phyloP scores from a whole-genome alignment of 2,888 invertebrate genomes.

The Myopa testacea region DNA sequence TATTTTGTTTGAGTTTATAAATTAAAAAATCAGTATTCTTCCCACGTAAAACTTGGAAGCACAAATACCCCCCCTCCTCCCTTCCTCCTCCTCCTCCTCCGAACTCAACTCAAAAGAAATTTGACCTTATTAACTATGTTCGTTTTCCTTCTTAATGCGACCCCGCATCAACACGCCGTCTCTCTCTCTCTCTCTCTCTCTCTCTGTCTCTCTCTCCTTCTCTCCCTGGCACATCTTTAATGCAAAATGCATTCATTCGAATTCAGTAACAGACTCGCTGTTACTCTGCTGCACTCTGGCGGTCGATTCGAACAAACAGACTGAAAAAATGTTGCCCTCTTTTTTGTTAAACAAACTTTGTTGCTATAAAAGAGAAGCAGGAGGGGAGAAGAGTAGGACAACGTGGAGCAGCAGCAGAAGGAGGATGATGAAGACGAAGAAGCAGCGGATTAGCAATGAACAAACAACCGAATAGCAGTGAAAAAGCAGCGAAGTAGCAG shows the following conservation, averaged over 20 bases:
- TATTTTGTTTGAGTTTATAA: no score
- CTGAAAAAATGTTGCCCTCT: slow-evolving; percentile 11
- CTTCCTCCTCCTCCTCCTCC: no score
- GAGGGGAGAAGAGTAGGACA: no score
- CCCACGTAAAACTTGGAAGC: neutral
- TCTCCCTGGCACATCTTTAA: neutral
- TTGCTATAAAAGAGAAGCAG: neutral
- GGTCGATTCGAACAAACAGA: neutral
- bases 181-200: neutral
- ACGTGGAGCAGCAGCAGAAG: neutral
- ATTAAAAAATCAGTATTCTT: neutral
- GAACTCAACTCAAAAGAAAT: neutral
- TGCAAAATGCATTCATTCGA: neutral
- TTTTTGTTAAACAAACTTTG: neutral
- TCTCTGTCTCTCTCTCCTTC: neutral
- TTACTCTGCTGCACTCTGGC: neutral
- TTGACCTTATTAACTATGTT: slow-evolving; percentile 1
- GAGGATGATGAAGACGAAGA: neutral
- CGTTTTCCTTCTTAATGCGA: neutral
- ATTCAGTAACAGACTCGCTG: slow-evolving; percentile 2
- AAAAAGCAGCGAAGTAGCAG: no score
- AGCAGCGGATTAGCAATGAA: neutral
- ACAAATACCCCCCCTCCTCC: no score
- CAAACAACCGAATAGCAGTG: no score
- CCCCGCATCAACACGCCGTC: neutral